Percentiles rank a stretch among this genome's conserved stretches.
Evolutionary conservation across 2,888 invertebrate species (phyloP).

Genomic region (Leptinotarsa juncta): DNA sequence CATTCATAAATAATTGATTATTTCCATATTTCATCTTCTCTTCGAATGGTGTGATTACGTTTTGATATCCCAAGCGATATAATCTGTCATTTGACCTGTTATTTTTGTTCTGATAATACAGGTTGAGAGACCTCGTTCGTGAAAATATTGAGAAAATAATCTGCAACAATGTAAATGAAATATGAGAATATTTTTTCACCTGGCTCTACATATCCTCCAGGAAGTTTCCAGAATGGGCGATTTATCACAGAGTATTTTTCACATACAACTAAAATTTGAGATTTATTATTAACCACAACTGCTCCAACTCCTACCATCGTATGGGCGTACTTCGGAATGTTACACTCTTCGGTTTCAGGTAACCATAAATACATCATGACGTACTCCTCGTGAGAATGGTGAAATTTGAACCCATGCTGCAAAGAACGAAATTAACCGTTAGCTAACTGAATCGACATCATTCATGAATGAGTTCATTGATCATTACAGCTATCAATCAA

Average conservation of each 20-base stretch:
- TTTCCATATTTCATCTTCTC: too few species aligned
- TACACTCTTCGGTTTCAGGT: constrained; percentile 70
- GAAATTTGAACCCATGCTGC: constrained; percentile 86
- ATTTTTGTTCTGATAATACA: too few species aligned
- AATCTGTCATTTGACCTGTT: too few species aligned
- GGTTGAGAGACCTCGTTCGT: too few species aligned
- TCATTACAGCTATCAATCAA: too few species aligned
- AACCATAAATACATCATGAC: constrained; percentile 89
- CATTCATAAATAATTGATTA: too few species aligned
- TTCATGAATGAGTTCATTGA: too few species aligned
- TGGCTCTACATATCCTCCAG: constrained; percentile 91
- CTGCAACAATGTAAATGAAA: too few species aligned
- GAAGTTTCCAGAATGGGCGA: constrained; percentile 84
- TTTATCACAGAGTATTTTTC: constrained; percentile 73
- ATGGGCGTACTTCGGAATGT: constrained; percentile 84
- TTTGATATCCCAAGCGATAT: too few species aligned
- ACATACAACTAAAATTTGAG: constrained; percentile 83
- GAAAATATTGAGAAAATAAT: too few species aligned
- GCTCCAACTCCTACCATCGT: constrained; percentile 88
- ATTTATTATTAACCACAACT: constrained; percentile 81
- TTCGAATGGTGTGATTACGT: too few species aligned
- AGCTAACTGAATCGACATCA: neutral
- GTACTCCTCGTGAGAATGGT: constrained; percentile 84
- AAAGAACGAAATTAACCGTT: neutral
- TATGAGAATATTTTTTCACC: constrained; percentile 65